A percentile compares a stretch with the other conserved stretches of the same genome.
Evolutionary conservation across 2,113 vertebrate genomes (phyloP).

Genomic region (Nerophis lumbriciformis): DNA sequence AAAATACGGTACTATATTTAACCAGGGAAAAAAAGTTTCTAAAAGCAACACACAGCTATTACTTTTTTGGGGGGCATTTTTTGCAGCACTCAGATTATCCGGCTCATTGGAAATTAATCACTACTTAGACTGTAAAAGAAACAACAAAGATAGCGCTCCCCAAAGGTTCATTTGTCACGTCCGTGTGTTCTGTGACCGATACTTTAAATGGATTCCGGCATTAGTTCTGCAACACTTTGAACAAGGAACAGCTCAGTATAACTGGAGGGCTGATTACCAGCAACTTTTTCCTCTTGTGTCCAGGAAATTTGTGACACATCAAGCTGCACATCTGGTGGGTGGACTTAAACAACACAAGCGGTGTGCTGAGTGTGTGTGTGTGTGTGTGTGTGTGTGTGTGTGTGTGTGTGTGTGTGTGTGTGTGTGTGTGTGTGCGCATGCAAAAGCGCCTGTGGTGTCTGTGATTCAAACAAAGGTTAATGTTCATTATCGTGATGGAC

Average conservation of each 20-base stretch:
- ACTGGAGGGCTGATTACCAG: constrained; percentile 20
- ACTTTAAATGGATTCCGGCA: constrained; percentile 19
- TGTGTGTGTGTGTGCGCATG: neutral
- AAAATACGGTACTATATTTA: too few relatives aligned
- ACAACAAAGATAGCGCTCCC: neutral
- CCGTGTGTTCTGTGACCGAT: neutral
- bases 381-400: constrained; percentile 9
- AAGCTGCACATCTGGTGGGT: constrained; percentile 49
- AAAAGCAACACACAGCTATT: constrained; percentile 2
- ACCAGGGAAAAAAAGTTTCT: too few relatives aligned
- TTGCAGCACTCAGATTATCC: neutral
- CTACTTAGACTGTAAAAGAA: neutral
- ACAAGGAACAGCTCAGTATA: constrained; percentile 26
- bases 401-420: constrained; percentile 15
- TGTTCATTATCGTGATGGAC: constrained; percentile 71
- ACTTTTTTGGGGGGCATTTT: neutral
- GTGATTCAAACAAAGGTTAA: constrained; percentile 64
- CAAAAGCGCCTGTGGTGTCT: constrained; percentile 26
- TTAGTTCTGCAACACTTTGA: constrained; percentile 40
- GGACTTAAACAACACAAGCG: constrained; percentile 26
- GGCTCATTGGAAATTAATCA: neutral
- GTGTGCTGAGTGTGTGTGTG: constrained; percentile 8
- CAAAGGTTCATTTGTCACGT: constrained; percentile 7
- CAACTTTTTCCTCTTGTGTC: constrained; percentile 24
- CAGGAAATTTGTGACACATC: constrained; percentile 30